Evolutionary conservation across 2,113 vertebrate species (phyloP).

Genomic region (Caracal caracal): DNA sequence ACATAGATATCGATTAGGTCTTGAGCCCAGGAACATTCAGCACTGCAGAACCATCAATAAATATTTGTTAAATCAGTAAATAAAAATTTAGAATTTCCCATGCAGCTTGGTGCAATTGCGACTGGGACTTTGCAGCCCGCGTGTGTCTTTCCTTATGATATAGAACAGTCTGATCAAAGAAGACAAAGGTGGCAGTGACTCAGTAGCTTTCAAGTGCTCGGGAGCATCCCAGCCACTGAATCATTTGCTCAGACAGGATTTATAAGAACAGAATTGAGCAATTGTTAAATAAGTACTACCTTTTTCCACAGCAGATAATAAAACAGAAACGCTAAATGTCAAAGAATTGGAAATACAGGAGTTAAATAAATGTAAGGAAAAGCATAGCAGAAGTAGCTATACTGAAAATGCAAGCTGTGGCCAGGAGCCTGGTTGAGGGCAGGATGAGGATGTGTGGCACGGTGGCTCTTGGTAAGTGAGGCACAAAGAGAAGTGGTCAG

Average conservation of each 20-base stretch:
- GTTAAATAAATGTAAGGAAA: neutral
- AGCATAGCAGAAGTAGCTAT: neutral
- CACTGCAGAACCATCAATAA: neutral
- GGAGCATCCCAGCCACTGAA: neutral
- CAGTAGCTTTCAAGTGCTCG: neutral
- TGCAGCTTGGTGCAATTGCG: neutral
- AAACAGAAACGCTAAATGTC: neutral
- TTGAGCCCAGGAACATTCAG: neutral
- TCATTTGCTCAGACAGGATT: slow-evolving; percentile 25
- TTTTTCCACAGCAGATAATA: neutral
- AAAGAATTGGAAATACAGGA: neutral
- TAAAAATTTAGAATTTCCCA: neutral
- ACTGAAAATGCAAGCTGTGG: neutral
- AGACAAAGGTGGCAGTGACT: neutral
- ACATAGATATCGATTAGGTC: neutral
- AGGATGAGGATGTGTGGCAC: accelerated
- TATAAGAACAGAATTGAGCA: neutral
- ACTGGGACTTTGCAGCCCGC: neutral
- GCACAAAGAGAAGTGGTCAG: neutral
- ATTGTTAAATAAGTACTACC: neutral
- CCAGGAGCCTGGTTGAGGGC: neutral
- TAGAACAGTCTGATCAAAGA: neutral
- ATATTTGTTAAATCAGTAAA: neutral
- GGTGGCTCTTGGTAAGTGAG: neutral
- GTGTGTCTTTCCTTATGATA: neutral